phyloP scores from a whole-genome alignment of 2,797 vertebrate genomes.

The Synaphobranchus kaupii region DNA sequence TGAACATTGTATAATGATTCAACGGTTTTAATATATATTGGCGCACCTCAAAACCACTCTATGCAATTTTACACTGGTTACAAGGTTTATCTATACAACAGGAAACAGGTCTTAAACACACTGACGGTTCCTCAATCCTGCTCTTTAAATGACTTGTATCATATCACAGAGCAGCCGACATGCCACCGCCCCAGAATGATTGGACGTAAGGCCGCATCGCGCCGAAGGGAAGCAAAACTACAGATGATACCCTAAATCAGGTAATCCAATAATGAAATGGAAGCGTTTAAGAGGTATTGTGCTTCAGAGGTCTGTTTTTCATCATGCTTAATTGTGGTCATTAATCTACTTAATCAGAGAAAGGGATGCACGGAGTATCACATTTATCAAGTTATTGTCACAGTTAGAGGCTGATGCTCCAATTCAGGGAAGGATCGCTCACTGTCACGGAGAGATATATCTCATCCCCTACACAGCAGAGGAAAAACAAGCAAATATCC shows the following conservation, averaged over 20 bases:
- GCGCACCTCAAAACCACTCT: too few relatives aligned
- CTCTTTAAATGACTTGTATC: not conserved
- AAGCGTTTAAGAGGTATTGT: not conserved
- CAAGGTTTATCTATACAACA: not conserved
- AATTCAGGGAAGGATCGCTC: conserved; percentile 24
- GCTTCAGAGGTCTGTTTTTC: conserved; percentile 21
- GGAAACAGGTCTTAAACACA: not conserved
- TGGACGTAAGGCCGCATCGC: not conserved
- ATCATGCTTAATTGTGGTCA: conserved; percentile 35
- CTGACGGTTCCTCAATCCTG: not conserved
- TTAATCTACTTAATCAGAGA: conserved; percentile 40
- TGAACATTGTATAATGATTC: too few relatives aligned
- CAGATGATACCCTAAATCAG: not conserved
- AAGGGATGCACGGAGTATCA: conserved; percentile 16
- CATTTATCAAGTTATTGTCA: conserved; percentile 31
- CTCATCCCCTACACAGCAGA: not conserved
- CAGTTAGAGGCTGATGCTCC: conserved; percentile 26
- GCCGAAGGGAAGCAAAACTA: not conserved
- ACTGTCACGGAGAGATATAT: not conserved
- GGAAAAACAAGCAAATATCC: not conserved
- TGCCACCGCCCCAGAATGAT: not conserved
- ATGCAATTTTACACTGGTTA: too few relatives aligned
- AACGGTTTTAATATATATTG: too few relatives aligned
- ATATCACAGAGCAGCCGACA: not conserved
- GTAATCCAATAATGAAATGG: not conserved